These are phyloP conservation scores for Eublepharis macularius DNA, from an alignment of 2,113 vertebrate genomes.

Conservation along the genomic window DNA sequence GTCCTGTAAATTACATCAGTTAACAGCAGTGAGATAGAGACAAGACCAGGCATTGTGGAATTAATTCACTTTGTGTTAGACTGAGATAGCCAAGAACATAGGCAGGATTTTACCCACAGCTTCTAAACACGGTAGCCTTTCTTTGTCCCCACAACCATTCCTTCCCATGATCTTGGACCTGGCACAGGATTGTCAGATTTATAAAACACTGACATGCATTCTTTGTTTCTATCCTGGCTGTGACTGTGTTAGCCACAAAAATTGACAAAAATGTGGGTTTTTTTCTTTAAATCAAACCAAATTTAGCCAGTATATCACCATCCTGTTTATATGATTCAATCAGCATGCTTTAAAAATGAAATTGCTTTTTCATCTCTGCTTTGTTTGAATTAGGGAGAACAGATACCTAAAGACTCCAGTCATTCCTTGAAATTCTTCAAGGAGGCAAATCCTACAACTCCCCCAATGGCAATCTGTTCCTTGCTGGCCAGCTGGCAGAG, in stretches of 20 bases:
- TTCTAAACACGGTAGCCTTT: background rate
- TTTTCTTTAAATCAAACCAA: too few species aligned
- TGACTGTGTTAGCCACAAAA: background rate
- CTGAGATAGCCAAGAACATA: background rate
- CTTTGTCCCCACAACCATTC: background rate
- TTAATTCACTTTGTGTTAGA: background rate
- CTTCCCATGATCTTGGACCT: accelerated
- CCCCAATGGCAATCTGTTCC: too few species aligned
- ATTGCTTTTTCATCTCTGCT: too few species aligned
- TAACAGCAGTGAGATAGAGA: accelerated
- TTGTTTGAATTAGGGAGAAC: background rate
- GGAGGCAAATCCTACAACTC: too few species aligned
- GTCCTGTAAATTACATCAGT: background rate
- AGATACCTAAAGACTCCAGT: background rate
- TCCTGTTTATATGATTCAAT: background rate
- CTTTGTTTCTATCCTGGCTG: background rate
- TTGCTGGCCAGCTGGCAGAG: background rate
- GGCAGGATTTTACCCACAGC: background rate
- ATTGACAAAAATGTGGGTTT: accelerated
- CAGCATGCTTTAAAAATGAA: background rate
- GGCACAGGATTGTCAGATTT: background rate
- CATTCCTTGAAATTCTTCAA: background rate
- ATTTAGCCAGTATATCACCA: background rate
- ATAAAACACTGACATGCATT: background rate
- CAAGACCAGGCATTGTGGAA: background rate